Base-by-base conservation (phyloP, 1,140 invertebrate species). In the Ceratina australensis region DNA sequence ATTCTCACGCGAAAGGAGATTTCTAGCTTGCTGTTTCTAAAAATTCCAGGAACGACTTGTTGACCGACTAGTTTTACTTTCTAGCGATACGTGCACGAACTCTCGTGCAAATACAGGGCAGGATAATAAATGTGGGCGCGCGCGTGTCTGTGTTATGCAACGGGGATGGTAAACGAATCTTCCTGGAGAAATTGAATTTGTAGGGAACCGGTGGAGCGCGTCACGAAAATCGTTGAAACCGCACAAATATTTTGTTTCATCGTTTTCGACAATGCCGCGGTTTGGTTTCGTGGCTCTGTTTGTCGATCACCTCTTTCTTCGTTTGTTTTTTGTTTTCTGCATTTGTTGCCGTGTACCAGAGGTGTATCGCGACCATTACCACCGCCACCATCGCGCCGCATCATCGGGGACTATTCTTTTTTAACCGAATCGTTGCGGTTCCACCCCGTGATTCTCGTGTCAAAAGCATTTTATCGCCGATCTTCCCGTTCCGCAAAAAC, bases 161-260 rank as follows among this genome's bases (percentile, higher is more conserved):
- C 56, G 13, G 77, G 56, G 33, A 42, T 52, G 60, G 63, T 72
- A 56, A 79, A 75, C 73, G 64, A 77, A 77, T 77, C 73, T 71
- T 77, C 60, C 73, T 65, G 49, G 79, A 78, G 82, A 85, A 84
- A 85, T 85, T 85, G 60, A 85, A 85, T 85, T 84, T 85, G 82
- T 67, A 72, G 73, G 61, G 60, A 78, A 63, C 66, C 33, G 68
- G 69, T 54, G 79, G 61, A 63, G 82, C 82, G 82, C 79, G 82
- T 84, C 83, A 79, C 79, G 82, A 65, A 85, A 85, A 74, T 72
- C 76, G 76, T 78, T 59, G 76, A 72, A 78, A 78, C 68, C 68
- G 42, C 76, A 72, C 76, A 78, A 78, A 78, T 78, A 78, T 79
- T 79, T 75, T 76, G 78, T 76, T 79, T 79, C 72, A 22, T 76